Conservation (phyloP, 2,797 vertebrate species). For the Chiloscyllium punctatum region DNA sequence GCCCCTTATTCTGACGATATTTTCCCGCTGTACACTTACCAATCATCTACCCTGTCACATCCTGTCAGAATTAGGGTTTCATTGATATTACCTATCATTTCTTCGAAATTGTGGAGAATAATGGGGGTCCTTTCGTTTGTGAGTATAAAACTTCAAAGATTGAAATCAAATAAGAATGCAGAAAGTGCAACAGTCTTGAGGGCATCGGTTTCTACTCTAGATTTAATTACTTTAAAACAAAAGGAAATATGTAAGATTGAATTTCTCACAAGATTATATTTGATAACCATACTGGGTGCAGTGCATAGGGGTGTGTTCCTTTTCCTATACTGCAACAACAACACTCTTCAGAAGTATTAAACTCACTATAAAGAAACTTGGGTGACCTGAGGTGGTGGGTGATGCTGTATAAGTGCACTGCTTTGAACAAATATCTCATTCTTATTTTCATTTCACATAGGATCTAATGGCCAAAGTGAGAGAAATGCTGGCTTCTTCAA, state of each 20-base stretch:
- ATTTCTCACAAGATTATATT: not conserved
- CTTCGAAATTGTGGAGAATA: not conserved
- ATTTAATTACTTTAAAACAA: not conserved
- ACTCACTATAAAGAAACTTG: not conserved
- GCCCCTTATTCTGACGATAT: no score
- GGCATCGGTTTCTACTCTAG: not conserved
- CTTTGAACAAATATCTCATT: not conserved
- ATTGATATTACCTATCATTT: not conserved
- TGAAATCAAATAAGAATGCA: not conserved
- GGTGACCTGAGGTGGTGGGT: not conserved
- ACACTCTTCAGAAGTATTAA: not conserved
- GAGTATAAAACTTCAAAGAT: not conserved
- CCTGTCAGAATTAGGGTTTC: no score
- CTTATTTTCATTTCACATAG: slow-evolving; percentile 51
- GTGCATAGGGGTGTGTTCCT: not conserved
- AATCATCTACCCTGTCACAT: no score
- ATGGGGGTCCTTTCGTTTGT: not conserved
- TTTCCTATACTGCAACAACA: not conserved
- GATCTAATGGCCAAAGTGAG: slow-evolving; percentile 98
- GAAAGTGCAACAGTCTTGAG: not conserved
- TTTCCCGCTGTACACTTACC: no score
- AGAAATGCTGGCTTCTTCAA: slow-evolving; percentile 93
- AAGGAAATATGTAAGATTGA: not conserved
- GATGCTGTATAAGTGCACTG: not conserved
- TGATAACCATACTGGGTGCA: not conserved